Base-by-base conservation (phyloP, 2,797 vertebrate species). In the Cyprinella venusta region DNA sequence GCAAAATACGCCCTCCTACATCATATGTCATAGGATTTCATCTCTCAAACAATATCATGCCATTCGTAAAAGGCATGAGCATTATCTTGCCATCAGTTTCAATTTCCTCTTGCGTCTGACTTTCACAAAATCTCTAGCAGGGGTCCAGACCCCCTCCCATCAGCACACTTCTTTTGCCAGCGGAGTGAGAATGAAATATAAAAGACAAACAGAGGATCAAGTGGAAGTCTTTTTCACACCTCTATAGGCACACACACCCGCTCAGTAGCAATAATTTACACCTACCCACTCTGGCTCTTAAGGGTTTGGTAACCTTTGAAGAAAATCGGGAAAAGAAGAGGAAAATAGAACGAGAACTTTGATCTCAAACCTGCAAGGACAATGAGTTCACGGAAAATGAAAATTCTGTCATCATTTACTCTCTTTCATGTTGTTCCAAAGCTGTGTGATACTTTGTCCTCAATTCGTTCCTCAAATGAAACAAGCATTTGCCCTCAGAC, bases 221-320 rank as follows among this genome's bases (percentile, higher is more conserved):
- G 63, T 84, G 81, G 50, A 75, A 79, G 68, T 82, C 68, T 74
- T 83, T 75, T 79, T 86, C 64, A 76, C 86, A 87, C 76, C 67
- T 82, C 86, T 19, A 24, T 80, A 75, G 71, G 33, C 18, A 67
- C 33, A 83, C 50, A 77, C 38, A 67, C 79, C 86, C 82, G 79
- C 75, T 81, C 84, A 19, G 68, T 38, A 70, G 30, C n/a, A 56
- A 63, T 82, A 74, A 86, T 86, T 82, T 86, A 70, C 61, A 75
- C 48, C 81, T 76, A 68, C 8, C 48, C 40, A 50, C 64, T 24
- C 36, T 45, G 19, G 24, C 36, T 70, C 40, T 76, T 67, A 59
- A 76, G 50, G 50, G 19, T 54, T 68, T 61, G 19, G 24, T 70
- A 83, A 69, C 72, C 64, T 69, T 77, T 45, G 19, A 38, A 67